phyloP scores from a whole-genome alignment of 2,113 vertebrate genomes.

The Calyptomena viridis region DNA sequence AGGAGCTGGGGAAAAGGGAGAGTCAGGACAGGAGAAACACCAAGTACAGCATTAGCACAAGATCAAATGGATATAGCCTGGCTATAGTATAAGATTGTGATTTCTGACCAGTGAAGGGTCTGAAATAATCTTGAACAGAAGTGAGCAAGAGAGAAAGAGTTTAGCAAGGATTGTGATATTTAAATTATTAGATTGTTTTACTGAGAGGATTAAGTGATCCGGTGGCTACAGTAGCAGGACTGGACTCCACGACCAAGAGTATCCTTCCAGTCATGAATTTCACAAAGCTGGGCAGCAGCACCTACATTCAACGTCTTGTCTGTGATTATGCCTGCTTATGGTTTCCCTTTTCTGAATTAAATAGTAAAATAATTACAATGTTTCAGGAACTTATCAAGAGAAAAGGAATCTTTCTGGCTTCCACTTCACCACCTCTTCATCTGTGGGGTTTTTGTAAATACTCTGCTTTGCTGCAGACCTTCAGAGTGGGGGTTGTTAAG shows the following conservation, averaged over 20 bases:
- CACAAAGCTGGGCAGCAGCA: neutral
- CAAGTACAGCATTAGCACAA: neutral
- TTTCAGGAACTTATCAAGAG: neutral
- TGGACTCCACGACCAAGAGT: neutral
- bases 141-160: neutral
- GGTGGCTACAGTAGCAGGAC: neutral
- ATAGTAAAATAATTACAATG: neutral
- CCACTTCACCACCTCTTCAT: neutral
- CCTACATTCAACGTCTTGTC: neutral
- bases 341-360: neutral
- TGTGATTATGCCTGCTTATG: neutral
- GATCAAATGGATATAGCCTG: neutral
- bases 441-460: neutral
- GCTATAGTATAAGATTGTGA: neutral
- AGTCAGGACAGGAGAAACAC: neutral
- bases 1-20: neutral
- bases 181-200: neutral
- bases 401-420: neutral
- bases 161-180: neutral
- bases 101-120: neutral
- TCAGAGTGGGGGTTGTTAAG: neutral
- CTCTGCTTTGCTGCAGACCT: constrained; percentile 42
- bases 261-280: neutral
- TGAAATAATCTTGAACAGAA: neutral
- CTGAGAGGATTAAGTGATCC: neutral